Percentiles rank a stretch among this genome's conserved stretches.
Conservation (phyloP, 2,888 invertebrate species). For the Microplitis manilae region DNA sequence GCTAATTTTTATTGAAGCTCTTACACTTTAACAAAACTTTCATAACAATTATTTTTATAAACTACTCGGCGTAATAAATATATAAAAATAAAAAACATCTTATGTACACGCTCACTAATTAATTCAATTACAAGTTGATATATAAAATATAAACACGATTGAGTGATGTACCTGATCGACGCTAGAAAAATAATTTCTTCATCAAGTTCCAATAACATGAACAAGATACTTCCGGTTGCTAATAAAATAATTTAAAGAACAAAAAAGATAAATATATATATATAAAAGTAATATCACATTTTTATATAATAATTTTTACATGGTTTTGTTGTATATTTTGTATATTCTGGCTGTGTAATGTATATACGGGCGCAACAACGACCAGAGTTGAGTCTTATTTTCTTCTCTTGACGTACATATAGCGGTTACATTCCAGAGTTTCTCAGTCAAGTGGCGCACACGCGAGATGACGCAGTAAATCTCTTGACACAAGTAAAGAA, state of each 20-base stretch:
- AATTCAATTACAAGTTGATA: constrained; percentile 21
- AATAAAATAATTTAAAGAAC: constrained; percentile 1
- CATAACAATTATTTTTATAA: constrained; percentile 3
- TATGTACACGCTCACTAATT: constrained; percentile 9
- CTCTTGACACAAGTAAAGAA: constrained; percentile 50
- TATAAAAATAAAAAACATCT: constrained; percentile 8
- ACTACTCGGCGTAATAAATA: neutral
- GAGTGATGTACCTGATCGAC: constrained; percentile 17
- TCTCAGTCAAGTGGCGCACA: constrained; percentile 35
- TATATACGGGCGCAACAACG: constrained; percentile 39
- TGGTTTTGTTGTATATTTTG: constrained; percentile 26
- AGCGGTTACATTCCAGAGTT: constrained; percentile 53
- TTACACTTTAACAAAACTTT: neutral
- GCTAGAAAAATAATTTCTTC: constrained; percentile 29
- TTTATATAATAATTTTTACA: constrained; percentile 19
- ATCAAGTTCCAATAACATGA: constrained; percentile 13
- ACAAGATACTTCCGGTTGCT: constrained; percentile 21
- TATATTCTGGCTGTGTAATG: constrained; percentile 26
- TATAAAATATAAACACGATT: constrained; percentile 29
- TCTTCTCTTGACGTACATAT: constrained; percentile 25
- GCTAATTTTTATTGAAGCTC: neutral
- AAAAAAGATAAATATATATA: neutral
- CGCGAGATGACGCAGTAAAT: constrained; percentile 60
- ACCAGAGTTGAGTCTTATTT: neutral
- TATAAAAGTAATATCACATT: constrained; percentile 21